phyloP scores from a whole-genome alignment of 2,888 invertebrate species.

The Morinoia aosen region DNA sequence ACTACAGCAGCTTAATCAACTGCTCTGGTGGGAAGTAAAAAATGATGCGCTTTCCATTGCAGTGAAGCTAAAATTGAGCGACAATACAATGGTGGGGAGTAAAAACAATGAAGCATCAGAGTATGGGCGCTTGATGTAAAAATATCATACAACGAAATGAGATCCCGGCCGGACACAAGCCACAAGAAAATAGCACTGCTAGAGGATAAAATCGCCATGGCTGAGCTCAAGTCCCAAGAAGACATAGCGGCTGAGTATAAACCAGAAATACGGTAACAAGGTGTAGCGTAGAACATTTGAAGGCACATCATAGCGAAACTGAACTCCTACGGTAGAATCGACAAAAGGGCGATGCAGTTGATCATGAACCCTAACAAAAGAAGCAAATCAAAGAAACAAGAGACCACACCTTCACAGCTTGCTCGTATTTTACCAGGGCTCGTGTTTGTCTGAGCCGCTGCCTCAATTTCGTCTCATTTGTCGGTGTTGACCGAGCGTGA shows the following conservation, averaged over 20 bases:
- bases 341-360: not conserved
- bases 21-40: not conserved
- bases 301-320: not conserved
- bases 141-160: too few species aligned
- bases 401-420: not conserved
- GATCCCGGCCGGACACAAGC: not conserved
- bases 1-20: not conserved
- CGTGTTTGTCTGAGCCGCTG: slow-evolving; percentile 16
- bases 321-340: not conserved
- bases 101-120: not conserved
- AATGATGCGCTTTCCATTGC: not conserved
- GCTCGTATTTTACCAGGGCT: not conserved
- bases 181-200: not conserved
- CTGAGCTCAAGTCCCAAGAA: too few species aligned
- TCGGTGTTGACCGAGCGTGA: slow-evolving; percentile 48
- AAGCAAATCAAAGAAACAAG: not conserved
- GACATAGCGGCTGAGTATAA: too few species aligned
- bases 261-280: too few species aligned
- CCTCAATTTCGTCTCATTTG: slow-evolving; percentile 40
- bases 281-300: too few species aligned
- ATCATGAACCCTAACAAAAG: not conserved
- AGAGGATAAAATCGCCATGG: too few species aligned
- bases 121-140: not conserved
- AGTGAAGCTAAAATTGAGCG: not conserved
- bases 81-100: not conserved